A percentile compares a stretch with the other conserved stretches of the same genome.
phyloP scores from a whole-genome alignment of 1,140 invertebrate species.

The Pachypsylla venusta region DNA sequence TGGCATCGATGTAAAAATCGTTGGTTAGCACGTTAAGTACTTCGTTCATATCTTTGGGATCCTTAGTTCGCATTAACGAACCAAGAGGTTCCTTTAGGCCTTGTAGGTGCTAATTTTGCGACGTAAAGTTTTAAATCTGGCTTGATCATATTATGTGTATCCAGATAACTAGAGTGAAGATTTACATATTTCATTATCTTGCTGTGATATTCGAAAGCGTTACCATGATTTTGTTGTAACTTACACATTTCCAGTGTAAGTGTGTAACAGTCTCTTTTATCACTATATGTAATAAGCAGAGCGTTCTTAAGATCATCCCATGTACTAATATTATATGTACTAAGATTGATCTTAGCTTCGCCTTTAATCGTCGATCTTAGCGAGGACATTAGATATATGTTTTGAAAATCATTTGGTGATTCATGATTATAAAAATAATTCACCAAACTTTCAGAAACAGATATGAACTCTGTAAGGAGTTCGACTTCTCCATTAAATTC shows the following conservation, averaged over 20 bases:
- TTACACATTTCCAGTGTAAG: conserved; percentile 1
- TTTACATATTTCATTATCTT: background rate
- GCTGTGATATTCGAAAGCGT: background rate
- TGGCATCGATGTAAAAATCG: conserved; percentile 2
- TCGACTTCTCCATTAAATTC: background rate
- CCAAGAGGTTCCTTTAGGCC: conserved; percentile 7
- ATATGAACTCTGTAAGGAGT: conserved; percentile 25
- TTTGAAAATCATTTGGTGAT: conserved; percentile 2
- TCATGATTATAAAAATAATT: background rate
- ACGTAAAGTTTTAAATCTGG: background rate
- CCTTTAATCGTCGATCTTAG: background rate
- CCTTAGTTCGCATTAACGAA: background rate
- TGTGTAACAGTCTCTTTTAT: background rate
- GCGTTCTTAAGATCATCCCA: background rate
- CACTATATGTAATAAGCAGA: background rate
- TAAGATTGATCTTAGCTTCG: background rate
- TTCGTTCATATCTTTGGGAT: background rate
- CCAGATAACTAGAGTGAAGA: background rate
- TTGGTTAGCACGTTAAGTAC: conserved; percentile 10
- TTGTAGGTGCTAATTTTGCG: background rate
- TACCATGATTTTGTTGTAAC: background rate
- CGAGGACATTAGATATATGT: background rate
- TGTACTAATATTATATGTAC: background rate
- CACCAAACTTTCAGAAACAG: background rate
- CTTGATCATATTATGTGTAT: background rate